Conservation (phyloP, 1,140 invertebrate species). For the Helicorthomorpha holstii region DNA sequence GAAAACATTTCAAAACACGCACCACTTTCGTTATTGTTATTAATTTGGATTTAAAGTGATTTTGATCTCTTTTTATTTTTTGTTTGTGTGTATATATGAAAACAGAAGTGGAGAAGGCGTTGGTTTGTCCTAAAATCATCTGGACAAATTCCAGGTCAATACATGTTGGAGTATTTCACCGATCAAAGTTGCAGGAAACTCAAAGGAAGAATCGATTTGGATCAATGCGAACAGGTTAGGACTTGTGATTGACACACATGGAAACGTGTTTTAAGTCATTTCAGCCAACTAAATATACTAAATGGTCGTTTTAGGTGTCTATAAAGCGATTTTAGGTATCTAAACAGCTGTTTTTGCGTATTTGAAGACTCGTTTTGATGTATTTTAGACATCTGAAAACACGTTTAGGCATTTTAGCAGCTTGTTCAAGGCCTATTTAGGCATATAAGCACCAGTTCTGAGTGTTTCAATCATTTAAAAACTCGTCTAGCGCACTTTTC, state of each 20-base stretch:
- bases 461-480: too few species aligned
- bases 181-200: slow-evolving; percentile 66
- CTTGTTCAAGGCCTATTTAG: too few species aligned
- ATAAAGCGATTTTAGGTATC: slow-evolving; percentile 13
- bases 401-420: too few species aligned
- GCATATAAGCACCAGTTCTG: too few species aligned
- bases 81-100: slow-evolving; percentile 18
- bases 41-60: too few species aligned
- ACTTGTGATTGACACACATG: too few species aligned
- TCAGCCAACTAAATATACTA: too few species aligned
- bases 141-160: slow-evolving; percentile 79
- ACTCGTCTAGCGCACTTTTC: too few species aligned
- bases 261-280: too few species aligned
- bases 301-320: background rate
- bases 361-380: slow-evolving; percentile 19
- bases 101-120: slow-evolving; percentile 83
- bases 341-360: slow-evolving; percentile 20
- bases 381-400: too few species aligned
- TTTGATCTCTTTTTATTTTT: background rate
- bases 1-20: too few species aligned
- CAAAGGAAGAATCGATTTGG: slow-evolving; percentile 81
- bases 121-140: slow-evolving; percentile 82
- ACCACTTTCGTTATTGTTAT: too few species aligned
- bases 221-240: slow-evolving; percentile 81
- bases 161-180: slow-evolving; percentile 81